Evolutionary conservation across 2,888 invertebrate genomes (phyloP).

Genomic region (Drosophila setosimentum): DNA sequence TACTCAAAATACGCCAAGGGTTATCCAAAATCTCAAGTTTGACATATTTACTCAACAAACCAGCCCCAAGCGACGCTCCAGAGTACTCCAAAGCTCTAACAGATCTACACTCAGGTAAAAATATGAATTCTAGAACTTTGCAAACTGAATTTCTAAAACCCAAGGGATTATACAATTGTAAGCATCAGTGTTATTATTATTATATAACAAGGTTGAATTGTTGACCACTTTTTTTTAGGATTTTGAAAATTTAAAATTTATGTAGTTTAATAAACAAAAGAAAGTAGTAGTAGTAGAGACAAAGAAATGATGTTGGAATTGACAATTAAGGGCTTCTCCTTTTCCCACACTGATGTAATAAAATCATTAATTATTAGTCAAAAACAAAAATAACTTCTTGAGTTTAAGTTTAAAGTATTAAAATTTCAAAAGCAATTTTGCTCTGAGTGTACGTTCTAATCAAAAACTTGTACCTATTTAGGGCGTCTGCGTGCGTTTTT

Average conservation of each 20-base stretch:
- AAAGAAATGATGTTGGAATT: neutral
- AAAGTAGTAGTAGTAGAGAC: neutral
- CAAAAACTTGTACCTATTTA: slow-evolving; percentile 63
- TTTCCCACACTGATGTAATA: too few relatives aligned
- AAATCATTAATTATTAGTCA: neutral
- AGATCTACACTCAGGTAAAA: slow-evolving; percentile 1
- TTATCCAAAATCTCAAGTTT: slow-evolving; percentile 53
- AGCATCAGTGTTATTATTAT: neutral
- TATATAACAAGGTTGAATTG: neutral
- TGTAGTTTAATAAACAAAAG: neutral
- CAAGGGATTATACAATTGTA: neutral
- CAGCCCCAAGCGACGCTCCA: slow-evolving; percentile 53
- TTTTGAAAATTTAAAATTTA: neutral
- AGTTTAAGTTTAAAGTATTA: neutral
- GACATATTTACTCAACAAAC: slow-evolving; percentile 79
- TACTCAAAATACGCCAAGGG: slow-evolving; percentile 57
- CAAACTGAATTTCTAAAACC: neutral
- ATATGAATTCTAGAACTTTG: neutral
- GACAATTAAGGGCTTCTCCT: neutral
- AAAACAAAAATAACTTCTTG: rapidly evolving
- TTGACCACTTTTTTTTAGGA: too few relatives aligned
- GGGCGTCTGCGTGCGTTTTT: slow-evolving; percentile 31
- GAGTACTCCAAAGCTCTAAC: slow-evolving; percentile 13
- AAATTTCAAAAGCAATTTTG: neutral
- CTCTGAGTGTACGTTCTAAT: slow-evolving; percentile 47